Conservation (phyloP, 2,113 vertebrate species). For the Mustela lutreola region DNA sequence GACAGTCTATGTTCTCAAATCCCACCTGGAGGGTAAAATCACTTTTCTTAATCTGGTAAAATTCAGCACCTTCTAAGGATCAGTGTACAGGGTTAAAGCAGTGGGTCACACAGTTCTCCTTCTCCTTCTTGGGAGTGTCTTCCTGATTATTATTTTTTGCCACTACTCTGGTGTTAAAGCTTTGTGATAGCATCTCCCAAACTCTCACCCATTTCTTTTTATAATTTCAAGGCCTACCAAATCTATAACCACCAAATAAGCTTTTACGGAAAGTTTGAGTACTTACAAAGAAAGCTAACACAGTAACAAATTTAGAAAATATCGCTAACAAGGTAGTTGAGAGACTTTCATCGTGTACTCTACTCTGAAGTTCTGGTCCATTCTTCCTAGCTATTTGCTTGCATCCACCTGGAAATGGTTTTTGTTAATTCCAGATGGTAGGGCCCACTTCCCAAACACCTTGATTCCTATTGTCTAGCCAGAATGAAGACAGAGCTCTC, state of each 20-base stretch:
- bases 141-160: neutral
- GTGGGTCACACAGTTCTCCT: neutral
- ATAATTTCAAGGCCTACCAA: neutral
- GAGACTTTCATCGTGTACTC: neutral
- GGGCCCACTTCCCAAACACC: neutral
- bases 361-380: neutral
- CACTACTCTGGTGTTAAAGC: neutral
- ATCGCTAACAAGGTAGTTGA: neutral
- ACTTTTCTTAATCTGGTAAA: neutral
- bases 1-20: neutral
- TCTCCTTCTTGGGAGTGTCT: neutral
- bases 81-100: neutral
- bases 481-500: neutral
- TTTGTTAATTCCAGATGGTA: neutral
- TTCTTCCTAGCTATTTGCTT: neutral
- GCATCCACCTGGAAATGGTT: neutral
- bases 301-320: neutral
- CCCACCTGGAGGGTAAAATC: neutral
- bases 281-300: neutral
- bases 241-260: neutral
- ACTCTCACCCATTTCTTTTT: neutral
- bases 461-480: neutral
- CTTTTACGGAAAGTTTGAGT: neutral
- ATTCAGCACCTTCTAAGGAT: neutral
- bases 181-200: neutral